phyloP scores from a whole-genome alignment of 1,140 invertebrate species.

The Drosophila novamexicana region DNA sequence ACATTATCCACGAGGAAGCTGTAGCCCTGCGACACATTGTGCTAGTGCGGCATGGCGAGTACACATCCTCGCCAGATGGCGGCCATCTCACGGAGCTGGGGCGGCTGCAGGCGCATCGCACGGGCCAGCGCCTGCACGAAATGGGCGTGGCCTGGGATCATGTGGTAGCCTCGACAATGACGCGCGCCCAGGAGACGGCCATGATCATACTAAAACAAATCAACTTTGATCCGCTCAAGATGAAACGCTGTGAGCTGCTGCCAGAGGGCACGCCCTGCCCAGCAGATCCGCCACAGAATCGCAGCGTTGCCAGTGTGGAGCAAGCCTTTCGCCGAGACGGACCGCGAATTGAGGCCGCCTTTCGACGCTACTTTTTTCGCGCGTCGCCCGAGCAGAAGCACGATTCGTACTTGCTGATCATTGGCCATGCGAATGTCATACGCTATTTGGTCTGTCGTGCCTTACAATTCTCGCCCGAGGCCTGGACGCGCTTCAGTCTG shows the following conservation, averaged over 20 bases:
- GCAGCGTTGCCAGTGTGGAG: constrained; percentile 89
- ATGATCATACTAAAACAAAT: constrained; percentile 88
- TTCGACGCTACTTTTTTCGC: constrained; percentile 96
- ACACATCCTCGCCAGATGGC: constrained; percentile 91
- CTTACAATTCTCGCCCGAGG: constrained; percentile 97
- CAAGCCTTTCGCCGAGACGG: constrained; percentile 94
- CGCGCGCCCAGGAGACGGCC: constrained; percentile 95
- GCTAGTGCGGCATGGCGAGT: constrained; percentile 97
- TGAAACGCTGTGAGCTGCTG: constrained; percentile 90
- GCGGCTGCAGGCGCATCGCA: constrained; percentile 91
- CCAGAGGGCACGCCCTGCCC: constrained; percentile 97
- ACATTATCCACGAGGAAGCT: constrained; percentile 86
- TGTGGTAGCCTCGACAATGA: constrained; percentile 96
- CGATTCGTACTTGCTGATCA: constrained; percentile 95
- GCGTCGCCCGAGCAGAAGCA: constrained; percentile 91
- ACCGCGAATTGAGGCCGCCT: constrained; percentile 97
- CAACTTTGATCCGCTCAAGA: constrained; percentile 84
- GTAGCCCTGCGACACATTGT: constrained; percentile 93
- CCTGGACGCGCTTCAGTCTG: constrained; percentile 95
- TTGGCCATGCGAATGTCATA: constrained; percentile 99
- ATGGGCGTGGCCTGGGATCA: constrained; percentile 90
- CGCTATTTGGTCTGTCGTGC: constrained; percentile 98
- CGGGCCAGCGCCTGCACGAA: constrained; percentile 90
- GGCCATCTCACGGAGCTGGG: constrained; percentile 94
- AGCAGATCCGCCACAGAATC: constrained; percentile 93